Evolutionary conservation across 2,113 vertebrate genomes (phyloP), one percentile per base, ranked within the genome.

Genomic region (Odocoileus hemionus): DNA sequence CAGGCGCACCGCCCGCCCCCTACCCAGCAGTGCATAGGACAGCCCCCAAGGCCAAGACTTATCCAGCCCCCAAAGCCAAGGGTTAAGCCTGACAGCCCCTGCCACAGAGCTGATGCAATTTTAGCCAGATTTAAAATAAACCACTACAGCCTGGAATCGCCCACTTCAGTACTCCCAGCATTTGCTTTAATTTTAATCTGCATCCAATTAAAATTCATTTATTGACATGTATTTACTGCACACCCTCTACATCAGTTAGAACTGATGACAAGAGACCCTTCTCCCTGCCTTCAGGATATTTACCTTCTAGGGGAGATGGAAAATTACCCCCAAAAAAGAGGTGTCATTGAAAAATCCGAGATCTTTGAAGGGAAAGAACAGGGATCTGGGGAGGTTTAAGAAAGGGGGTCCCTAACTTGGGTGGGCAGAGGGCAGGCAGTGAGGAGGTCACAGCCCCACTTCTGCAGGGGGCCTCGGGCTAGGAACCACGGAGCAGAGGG

Each of bases 51-150:
- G 5, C 84, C 3, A 54, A 64, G 47, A 39, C 2, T 4, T 4
- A 16, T 1, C 28, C 57, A 7, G 80, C 28, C 28, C 82, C n/a
- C 33, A 12, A 36, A 12, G 36, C 21, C 39, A 45, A 4, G 36
- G 0, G 16, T 67, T 39, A 15, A 30, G 50, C 28, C 9, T 30
- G 50, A 80, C 52, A 60, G 54, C 10, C 25, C 1, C 17, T 0
- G 3, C 2, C 1, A 21, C 1, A 39, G 19, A 55, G 78, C 14
- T 6, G 11, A n/a, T 0, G n/a, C 52, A 26, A 9, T 30, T 39
- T 30, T 45, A 8, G 67, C 28, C 67, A 30, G 33, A 76, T 39
- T 78, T 55, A 55, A 47, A 83, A 36, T 16, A 26, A 92, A 58
- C 67, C 23, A 1, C 33, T 6, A 16, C 2, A 7, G 15, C 8